phyloP scores from a whole-genome alignment of 2,113 vertebrate genomes.

The Archocentrus centrarchus region DNA sequence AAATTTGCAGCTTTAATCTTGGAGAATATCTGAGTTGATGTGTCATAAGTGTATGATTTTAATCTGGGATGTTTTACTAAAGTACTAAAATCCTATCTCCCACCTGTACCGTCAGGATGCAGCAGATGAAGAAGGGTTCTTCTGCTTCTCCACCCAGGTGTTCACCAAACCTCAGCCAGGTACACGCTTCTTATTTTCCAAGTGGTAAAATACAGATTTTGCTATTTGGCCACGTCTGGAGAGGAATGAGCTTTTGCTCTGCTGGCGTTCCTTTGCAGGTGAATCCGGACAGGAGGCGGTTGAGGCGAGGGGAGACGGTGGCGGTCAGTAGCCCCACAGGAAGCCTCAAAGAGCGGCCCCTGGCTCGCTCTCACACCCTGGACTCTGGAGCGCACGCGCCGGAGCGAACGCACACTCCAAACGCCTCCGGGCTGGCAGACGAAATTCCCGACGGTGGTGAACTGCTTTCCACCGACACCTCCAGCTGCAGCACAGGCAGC shows the following conservation, averaged over 20 bases:
- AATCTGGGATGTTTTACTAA: no score
- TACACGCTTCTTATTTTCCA: background rate
- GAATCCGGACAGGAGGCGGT: conserved; percentile 71
- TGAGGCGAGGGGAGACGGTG: conserved; percentile 76
- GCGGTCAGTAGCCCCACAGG: conserved; percentile 59
- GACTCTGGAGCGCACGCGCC: conserved; percentile 40
- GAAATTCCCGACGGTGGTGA: background rate
- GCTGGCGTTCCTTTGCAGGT: conserved; percentile 60
- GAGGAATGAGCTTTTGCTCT: background rate
- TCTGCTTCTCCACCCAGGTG: conserved; percentile 83
- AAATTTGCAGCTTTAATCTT: background rate
- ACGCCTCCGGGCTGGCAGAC: accelerated
- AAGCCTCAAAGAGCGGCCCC: conserved; percentile 49
- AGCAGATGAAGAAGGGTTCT: conserved; percentile 82
- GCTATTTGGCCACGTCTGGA: accelerated
- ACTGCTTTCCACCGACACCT: background rate
- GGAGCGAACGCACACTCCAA: background rate
- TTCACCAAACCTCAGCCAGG: conserved; percentile 80
- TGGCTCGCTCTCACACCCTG: conserved; percentile 83
- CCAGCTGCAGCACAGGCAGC: conserved; percentile 14
- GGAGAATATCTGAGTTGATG: background rate
- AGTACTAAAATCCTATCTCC: no score
- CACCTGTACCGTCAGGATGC: conserved; percentile 54
- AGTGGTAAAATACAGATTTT: no score
- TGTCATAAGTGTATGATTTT: background rate